Base-by-base conservation (phyloP, 2,888 invertebrate genomes). In the Hyles lineata region DNA sequence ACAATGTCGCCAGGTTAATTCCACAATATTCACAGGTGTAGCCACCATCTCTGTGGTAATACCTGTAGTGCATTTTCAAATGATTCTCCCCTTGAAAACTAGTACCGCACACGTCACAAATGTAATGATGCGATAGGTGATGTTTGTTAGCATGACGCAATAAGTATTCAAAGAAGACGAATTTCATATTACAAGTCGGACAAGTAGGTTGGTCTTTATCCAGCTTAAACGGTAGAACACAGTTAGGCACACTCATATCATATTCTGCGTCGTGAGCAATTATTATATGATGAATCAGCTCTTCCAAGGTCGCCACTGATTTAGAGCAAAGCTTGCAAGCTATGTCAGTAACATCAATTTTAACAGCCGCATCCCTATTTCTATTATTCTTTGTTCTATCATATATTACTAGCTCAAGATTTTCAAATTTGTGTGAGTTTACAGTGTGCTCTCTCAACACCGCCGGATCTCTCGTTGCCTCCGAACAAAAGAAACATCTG, bases 61-160 rank as follows among this genome's bases (percentile, higher is more conserved):
- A 94, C 35, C 94, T 85, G 58, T 92, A 89, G 73, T 94, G 94
- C 94, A 94, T 94, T 80, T 90, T 90, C 75, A 94, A 81, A 77
- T 94, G 93, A 55, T 93, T 93, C 75, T 94, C 94, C 0, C 94
- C 94, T 83, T 94, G 94, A 73, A 94, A 94, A 72, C 94, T 94
- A 0, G 92, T 92, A 0, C 94, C 94, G 50, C 94, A 94, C 0
- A 94, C 91, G 52, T 94, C 94, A 59, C 94, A 94, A 5, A 93
- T 93, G 59, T 93, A 94, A 62, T 93, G 92, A n/a, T 94, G 94
- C 0, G 90, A 88, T 0, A 94, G 78, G 74, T 94, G 94, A 29
- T 92, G 84, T 73, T 94, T 94, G 72, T 94, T 94, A 0, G 94
- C 92, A 72, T 94, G 94, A 0, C 94, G 83, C 0, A 94, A 79